Evolutionary conservation across 2,888 invertebrate genomes (phyloP), one percentile per base, ranked within the genome.

Genomic region (Cryptus armator): DNA sequence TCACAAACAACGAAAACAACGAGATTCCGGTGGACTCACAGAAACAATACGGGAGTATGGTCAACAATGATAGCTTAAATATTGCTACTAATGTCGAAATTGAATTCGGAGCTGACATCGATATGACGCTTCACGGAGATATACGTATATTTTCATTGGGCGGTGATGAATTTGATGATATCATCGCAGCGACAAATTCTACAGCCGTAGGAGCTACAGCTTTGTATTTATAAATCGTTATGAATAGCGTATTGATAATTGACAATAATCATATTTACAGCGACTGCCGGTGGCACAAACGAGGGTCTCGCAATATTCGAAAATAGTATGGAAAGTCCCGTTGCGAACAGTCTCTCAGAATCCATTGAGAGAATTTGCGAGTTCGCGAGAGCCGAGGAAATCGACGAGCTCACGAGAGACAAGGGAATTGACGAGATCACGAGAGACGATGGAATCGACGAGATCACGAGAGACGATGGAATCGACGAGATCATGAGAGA

Each of bases 241-340:
- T 16, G n/a, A 51, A 32, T 70, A 44, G 51, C n/a, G 70, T 51
- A 29, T n/a, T 53, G 32, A n/a, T 10, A 32, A 32, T 32, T 53
- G 12, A 64, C 10, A 10, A 32, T 16, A n/a, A 14, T 7, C 5
- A 43, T 64, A 6, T 64, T 29, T 64, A 14, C 64, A 64, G 64
- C 37, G 7, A 64, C 5, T 70, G 70, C 3, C 7, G 64, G n/a
- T 9, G 19, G 19, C 19, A 19, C 19, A 19, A 19, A 19, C 1
- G 19, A 19, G 19, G 19, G 19, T 19, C 19, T 19, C 19, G 1
- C 19, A 19, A 19, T 19, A 19, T 19, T 19, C 19, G 19, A 19
- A 19, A 19, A 19, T 19, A 19, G 19, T 19, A 1, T 19, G 19
- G 19, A 19, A 19, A 19, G 19, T 19, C 19, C 19, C 19, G 19